Evolutionary conservation across 2,113 vertebrate species (phyloP).

Genomic region (Salvelinus sp.): DNA sequence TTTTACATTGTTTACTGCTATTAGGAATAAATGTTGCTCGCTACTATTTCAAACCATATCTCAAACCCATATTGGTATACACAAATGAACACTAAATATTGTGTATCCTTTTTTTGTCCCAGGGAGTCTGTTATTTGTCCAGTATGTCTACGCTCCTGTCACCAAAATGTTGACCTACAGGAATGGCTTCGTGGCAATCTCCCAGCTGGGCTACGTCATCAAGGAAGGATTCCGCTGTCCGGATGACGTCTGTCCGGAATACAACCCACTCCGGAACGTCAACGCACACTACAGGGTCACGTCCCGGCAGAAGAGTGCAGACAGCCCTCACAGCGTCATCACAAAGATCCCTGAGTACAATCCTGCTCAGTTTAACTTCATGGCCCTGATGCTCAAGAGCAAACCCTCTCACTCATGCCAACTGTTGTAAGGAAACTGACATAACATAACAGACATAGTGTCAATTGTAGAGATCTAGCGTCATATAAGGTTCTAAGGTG

Average conservation of each 20-base stretch:
- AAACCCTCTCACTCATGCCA: constrained; percentile 65
- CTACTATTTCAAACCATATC: background rate
- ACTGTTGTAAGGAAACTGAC: constrained; percentile 53
- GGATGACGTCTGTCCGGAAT: constrained; percentile 12
- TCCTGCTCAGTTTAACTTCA: constrained; percentile 60
- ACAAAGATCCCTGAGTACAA: constrained; percentile 49
- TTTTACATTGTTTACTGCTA: background rate
- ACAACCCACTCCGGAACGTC: constrained; percentile 71
- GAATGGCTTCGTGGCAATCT: constrained; percentile 73
- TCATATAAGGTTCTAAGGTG: too few relatives aligned
- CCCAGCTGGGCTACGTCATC: constrained; percentile 64
- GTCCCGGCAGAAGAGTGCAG: constrained; percentile 43
- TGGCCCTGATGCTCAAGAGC: constrained; percentile 38
- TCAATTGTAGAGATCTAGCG: background rate
- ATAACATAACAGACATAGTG: background rate
- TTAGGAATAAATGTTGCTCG: background rate
- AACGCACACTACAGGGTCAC: constrained; percentile 69
- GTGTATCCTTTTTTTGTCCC: constrained; percentile 1
- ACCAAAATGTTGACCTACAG: constrained; percentile 66
- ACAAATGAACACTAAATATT: background rate
- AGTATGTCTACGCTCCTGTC: constrained; percentile 71
- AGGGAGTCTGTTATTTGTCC: constrained; percentile 76
- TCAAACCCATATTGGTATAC: too few relatives aligned
- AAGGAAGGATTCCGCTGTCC: constrained; percentile 73
- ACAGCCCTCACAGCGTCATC: background rate